A percentile compares a stretch with the other conserved stretches of the same genome.
phyloP scores from a whole-genome alignment of 2,797 vertebrate genomes.

The Coranthus polyacanthus region DNA sequence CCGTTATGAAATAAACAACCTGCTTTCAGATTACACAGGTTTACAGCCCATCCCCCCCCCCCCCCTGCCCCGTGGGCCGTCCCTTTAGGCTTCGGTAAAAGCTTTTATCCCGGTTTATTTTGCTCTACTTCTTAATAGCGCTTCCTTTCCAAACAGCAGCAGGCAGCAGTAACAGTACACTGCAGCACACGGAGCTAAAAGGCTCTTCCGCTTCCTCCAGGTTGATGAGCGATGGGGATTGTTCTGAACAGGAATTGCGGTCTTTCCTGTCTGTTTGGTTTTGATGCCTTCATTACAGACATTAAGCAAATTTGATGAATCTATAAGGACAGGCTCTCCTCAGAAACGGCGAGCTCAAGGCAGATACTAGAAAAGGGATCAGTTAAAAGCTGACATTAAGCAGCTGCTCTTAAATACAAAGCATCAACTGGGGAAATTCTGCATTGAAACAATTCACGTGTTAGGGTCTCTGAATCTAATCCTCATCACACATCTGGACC shows the following conservation, averaged over 20 bases:
- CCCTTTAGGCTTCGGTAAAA: slow-evolving; percentile 48
- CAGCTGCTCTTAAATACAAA: slow-evolving; percentile 5
- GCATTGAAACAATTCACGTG: not conserved
- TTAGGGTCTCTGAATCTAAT: slow-evolving; percentile 3
- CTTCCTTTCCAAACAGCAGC: slow-evolving; percentile 64
- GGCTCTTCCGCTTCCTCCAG: slow-evolving; percentile 61
- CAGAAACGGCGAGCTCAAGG: slow-evolving; percentile 12
- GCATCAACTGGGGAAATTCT: slow-evolving; percentile 5
- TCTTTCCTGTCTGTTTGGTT: slow-evolving; percentile 66
- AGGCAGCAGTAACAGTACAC: slow-evolving; percentile 49
- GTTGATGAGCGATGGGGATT: slow-evolving; percentile 70
- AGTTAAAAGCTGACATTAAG: slow-evolving; percentile 29
- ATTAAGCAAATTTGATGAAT: slow-evolving; percentile 63
- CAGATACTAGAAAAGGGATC: slow-evolving; percentile 46
- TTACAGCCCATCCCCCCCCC: slow-evolving; percentile 47
- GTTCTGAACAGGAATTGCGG: slow-evolving; percentile 69
- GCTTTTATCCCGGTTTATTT: slow-evolving; percentile 59
- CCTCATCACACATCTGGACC: no score
- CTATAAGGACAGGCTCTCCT: slow-evolving; percentile 27
- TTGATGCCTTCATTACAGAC: slow-evolving; percentile 62
- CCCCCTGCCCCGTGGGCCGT: slow-evolving; percentile 46
- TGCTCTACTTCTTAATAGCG: slow-evolving; percentile 58
- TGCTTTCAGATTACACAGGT: slow-evolving; percentile 43
- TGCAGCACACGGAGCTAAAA: slow-evolving; percentile 41
- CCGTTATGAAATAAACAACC: slow-evolving; percentile 62